A percentile compares a stretch with the other conserved stretches of the same genome.
Conservation (phyloP, 2,113 vertebrate genomes). For the Diphyllodes magnificus region DNA sequence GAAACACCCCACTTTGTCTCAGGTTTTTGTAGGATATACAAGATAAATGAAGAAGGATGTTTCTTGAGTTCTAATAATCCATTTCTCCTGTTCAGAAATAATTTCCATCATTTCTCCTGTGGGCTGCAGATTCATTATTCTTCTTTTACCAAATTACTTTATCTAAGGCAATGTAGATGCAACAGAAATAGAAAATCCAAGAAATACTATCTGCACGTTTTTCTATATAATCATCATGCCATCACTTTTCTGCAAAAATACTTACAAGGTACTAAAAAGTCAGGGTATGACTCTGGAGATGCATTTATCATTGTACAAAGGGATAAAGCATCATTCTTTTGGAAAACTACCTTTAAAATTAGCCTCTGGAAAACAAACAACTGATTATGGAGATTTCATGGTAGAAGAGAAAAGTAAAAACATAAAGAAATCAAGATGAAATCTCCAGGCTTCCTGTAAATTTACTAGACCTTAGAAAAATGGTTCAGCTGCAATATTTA, state of each 20-base stretch:
- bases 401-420: background rate
- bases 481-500: background rate
- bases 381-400: background rate
- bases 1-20: rapidly evolving
- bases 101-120: background rate
- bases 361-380: background rate
- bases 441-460: background rate
- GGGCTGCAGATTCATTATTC: background rate
- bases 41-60: background rate
- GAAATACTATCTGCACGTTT: background rate
- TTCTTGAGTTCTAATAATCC: background rate
- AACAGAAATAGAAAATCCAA: background rate
- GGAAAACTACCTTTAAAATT: background rate
- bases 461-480: background rate
- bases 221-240: background rate
- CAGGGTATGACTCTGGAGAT: background rate
- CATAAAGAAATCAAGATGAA: background rate
- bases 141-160: background rate
- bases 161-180: background rate
- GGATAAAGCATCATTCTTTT: background rate
- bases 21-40: background rate
- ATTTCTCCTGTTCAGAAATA: background rate
- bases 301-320: background rate
- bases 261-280: background rate
- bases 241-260: background rate